Evolutionary conservation across 2,888 invertebrate species (phyloP).

Genomic region (Acleris literana): DNA sequence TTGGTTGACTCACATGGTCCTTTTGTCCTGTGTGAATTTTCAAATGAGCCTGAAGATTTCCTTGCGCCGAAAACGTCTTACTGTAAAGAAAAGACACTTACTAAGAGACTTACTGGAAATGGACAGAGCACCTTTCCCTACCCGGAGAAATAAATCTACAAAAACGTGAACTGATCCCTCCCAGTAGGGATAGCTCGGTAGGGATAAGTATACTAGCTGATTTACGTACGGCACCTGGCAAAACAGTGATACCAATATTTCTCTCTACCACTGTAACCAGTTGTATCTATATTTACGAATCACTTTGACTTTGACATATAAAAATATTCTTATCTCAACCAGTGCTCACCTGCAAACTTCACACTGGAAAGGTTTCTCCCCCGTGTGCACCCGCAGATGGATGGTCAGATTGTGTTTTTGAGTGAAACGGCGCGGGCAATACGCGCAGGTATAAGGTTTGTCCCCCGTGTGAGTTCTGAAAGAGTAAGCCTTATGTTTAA

Average conservation of each 20-base stretch:
- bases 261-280: too few species aligned
- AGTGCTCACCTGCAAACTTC: slow-evolving; percentile 80
- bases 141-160: too few species aligned
- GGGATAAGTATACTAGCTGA: too few species aligned
- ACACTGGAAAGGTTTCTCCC: slow-evolving; percentile 85
- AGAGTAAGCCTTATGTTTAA: not conserved
- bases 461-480: slow-evolving; percentile 84
- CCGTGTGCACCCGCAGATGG: slow-evolving; percentile 83
- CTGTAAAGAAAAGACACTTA: slow-evolving; percentile 71
- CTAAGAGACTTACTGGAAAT: too few species aligned
- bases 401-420: slow-evolving; percentile 86
- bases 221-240: too few species aligned
- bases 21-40: slow-evolving; percentile 85
- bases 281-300: too few species aligned
- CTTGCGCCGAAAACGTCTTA: slow-evolving; percentile 84
- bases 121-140: too few species aligned
- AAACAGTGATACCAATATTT: too few species aligned
- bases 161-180: too few species aligned
- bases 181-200: too few species aligned
- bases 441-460: slow-evolving; percentile 82
- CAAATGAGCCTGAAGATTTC: slow-evolving; percentile 85
- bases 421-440: slow-evolving; percentile 83
- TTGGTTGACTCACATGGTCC: slow-evolving; percentile 76
- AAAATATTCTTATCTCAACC: too few species aligned
- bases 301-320: too few species aligned